Conservation (phyloP, 2,888 invertebrate species). For the Patella pellucida region DNA sequence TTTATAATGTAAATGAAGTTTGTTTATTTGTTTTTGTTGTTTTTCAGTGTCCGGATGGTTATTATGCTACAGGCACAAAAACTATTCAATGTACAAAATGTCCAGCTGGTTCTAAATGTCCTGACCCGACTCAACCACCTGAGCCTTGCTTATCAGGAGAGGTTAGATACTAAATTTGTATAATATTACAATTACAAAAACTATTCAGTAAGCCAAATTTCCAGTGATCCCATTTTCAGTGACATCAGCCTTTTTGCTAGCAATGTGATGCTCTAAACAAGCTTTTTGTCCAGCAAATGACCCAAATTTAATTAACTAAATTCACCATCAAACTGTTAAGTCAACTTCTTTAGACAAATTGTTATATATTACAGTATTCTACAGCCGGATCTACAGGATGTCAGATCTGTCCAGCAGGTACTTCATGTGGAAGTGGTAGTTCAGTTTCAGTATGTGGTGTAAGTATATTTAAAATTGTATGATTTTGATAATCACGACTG, state of each 20-base stretch:
- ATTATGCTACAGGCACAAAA: conserved; percentile 50
- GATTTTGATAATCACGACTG: too few relatives aligned
- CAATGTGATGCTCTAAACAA: too few relatives aligned
- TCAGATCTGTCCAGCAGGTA: conserved; percentile 55
- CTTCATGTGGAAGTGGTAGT: conserved; percentile 44
- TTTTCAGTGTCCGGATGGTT: conserved; percentile 58
- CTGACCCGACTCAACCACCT: conserved; percentile 50
- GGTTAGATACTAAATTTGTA: conserved; percentile 33
- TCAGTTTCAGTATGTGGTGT: conserved; percentile 46
- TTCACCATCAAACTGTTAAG: too few relatives aligned
- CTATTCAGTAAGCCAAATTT: too few relatives aligned
- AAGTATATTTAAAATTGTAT: conserved; percentile 25
- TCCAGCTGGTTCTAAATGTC: conserved; percentile 61
- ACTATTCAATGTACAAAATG: conserved; percentile 54
- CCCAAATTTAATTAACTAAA: too few relatives aligned
- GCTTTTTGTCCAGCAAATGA: too few relatives aligned
- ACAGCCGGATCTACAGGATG: conserved; percentile 54
- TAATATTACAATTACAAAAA: too few relatives aligned
- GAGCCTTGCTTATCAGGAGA: conserved; percentile 52
- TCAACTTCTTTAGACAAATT: too few relatives aligned
- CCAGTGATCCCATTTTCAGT: too few relatives aligned
- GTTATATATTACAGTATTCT: conserved; percentile 50
- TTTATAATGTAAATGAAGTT: conserved; percentile 1
- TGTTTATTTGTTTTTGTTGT: conserved; percentile 13
- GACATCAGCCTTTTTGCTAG: too few relatives aligned